Conservation (phyloP, 2,888 invertebrate species). For the Mycalesis mineus region DNA sequence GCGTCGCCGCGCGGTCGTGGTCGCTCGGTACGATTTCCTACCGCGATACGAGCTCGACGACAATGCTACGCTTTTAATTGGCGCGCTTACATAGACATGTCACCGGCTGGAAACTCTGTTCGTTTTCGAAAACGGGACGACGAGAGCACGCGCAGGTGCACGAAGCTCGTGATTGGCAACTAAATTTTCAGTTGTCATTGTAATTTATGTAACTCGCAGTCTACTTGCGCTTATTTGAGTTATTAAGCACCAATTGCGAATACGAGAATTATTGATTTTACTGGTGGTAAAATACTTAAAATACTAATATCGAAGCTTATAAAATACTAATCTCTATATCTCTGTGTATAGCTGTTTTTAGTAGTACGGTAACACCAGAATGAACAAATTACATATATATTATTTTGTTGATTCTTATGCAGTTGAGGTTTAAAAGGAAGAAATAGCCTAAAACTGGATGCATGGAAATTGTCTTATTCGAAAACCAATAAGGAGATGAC, state of each 20-base stretch:
- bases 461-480: too few species aligned
- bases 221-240: constrained; percentile 19
- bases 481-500: too few species aligned
- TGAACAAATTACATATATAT: too few species aligned
- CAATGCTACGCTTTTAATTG: constrained; percentile 58
- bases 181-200: constrained; percentile 34
- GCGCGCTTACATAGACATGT: constrained; percentile 42
- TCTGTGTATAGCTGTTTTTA: too few species aligned
- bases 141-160: constrained; percentile 38
- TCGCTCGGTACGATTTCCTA: constrained; percentile 29
- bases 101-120: constrained; percentile 33
- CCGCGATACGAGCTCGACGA: constrained; percentile 39
- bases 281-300: not conserved
- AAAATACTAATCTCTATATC: too few species aligned
- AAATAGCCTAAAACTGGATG: too few species aligned
- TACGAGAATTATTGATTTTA: constrained; percentile 7
- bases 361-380: too few species aligned
- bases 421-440: too few species aligned
- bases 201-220: constrained; percentile 30
- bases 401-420: too few species aligned
- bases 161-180: constrained; percentile 33
- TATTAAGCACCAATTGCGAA: constrained; percentile 22
- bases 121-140: constrained; percentile 37
- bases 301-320: not conserved
- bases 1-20: constrained; percentile 28